phyloP scores from a whole-genome alignment of 2,888 invertebrate genomes.

The Atrina japonica region DNA sequence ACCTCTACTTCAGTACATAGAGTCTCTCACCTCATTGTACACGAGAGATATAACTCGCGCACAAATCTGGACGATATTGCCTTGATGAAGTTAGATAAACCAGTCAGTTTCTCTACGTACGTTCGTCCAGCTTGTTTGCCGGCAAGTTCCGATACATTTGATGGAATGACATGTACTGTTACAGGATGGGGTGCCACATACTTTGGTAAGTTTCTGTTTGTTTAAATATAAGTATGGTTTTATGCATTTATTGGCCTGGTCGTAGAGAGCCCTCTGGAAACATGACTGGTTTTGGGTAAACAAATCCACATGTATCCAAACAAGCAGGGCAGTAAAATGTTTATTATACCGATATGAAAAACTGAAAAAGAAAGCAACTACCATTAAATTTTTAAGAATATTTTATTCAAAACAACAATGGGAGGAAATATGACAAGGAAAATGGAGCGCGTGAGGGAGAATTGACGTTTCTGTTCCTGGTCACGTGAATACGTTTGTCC shows the following conservation, averaged over 20 bases:
- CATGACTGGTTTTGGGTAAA: no score
- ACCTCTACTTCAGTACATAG: conserved; percentile 54
- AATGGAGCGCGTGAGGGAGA: no score
- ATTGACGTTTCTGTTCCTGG: no score
- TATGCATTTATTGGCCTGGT: neutral
- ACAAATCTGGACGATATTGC: conserved; percentile 65
- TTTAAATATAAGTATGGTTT: neutral
- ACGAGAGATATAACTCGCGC: conserved; percentile 49
- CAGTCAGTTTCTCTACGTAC: conserved; percentile 48
- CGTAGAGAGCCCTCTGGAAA: neutral
- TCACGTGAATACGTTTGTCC: no score
- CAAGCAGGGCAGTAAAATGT: no score
- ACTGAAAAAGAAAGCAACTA: no score
- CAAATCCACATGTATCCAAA: neutral
- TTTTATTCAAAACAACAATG: no score
- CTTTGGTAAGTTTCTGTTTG: conserved; percentile 45
- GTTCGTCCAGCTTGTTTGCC: conserved; percentile 55
- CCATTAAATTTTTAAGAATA: no score
- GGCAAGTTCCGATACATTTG: conserved; percentile 40
- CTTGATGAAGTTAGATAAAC: conserved; percentile 59
- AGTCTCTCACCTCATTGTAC: conserved; percentile 51
- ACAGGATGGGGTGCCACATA: conserved; percentile 62
- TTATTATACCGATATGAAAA: no score
- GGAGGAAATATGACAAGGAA: no score
- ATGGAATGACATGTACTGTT: conserved; percentile 51